A percentile compares a stretch with the other conserved stretches of the same genome.
These are phyloP conservation scores for Gnathonemus longibarbis DNA, from an alignment of 2,113 vertebrate species.

Conservation along the genomic window DNA sequence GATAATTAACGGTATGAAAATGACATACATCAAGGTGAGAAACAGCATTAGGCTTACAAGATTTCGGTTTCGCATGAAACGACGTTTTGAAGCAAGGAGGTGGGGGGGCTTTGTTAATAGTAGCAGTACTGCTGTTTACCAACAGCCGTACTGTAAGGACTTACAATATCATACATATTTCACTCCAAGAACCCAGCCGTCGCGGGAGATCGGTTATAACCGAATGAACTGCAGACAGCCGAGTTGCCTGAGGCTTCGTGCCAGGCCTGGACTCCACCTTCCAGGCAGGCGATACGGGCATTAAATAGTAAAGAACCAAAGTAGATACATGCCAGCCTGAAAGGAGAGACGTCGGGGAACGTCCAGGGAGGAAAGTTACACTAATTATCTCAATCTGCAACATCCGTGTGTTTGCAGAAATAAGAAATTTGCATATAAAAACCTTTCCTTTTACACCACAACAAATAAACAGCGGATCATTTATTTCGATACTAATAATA, in stretches of 20 bases:
- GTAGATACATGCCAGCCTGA: slow-evolving; percentile 4
- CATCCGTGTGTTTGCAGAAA: not conserved
- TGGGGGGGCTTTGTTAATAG: not conserved
- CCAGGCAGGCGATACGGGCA: slow-evolving; percentile 20
- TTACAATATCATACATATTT: not conserved
- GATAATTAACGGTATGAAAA: not conserved
- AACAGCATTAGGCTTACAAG: not conserved
- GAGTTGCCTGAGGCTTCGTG: not conserved
- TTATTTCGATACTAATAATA: not conserved
- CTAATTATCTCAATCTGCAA: slow-evolving; percentile 5
- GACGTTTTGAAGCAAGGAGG: not conserved
- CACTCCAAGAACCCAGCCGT: not conserved
- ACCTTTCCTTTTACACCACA: not conserved
- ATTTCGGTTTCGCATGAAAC: not conserved
- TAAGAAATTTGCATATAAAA: not conserved
- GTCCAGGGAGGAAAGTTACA: slow-evolving; percentile 19
- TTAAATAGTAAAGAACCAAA: slow-evolving; percentile 28
- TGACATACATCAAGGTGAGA: not conserved
- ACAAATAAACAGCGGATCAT: not conserved
- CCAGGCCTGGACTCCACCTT: not conserved
- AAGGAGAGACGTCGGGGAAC: slow-evolving; percentile 7
- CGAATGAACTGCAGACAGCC: not conserved
- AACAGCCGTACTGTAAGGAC: not conserved
- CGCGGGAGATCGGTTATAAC: not conserved
- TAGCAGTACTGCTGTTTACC: not conserved